Evolutionary conservation across 2,113 vertebrate species (phyloP).

Genomic region (Microcebus tavaratra): DNA sequence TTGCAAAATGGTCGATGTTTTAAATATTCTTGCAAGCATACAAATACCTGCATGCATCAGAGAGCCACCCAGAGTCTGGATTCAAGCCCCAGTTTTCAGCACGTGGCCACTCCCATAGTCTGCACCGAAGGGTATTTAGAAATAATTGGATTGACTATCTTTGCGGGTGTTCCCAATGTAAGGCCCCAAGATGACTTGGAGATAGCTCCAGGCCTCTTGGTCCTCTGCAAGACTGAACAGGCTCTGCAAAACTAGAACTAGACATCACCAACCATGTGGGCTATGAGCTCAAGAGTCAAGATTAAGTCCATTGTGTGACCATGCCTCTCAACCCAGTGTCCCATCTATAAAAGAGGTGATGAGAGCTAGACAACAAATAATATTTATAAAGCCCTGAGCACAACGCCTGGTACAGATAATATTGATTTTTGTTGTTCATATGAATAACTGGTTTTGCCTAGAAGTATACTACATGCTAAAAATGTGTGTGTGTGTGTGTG

Average conservation of each 20-base stretch:
- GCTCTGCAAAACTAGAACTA: background rate
- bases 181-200: background rate
- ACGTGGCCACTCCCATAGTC: background rate
- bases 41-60: accelerated
- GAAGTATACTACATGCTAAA: background rate
- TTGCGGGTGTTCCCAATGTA: background rate
- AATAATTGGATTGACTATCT: background rate
- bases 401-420: background rate
- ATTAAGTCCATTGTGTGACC: background rate
- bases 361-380: background rate
- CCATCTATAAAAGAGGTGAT: background rate
- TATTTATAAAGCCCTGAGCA: background rate
- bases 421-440: background rate
- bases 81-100: accelerated
- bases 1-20: background rate
- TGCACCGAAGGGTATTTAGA: background rate
- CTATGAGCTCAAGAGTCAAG: background rate
- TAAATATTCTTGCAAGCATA: accelerated
- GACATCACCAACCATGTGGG: accelerated
- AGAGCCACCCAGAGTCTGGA: background rate
- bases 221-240: background rate
- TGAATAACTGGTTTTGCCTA: background rate
- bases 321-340: accelerated
- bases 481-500: background rate
- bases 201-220: background rate